A percentile compares a stretch with the other conserved stretches of the same genome.
Evolutionary conservation across 2,113 vertebrate species (phyloP).

Genomic region (Amphiprion percula): DNA sequence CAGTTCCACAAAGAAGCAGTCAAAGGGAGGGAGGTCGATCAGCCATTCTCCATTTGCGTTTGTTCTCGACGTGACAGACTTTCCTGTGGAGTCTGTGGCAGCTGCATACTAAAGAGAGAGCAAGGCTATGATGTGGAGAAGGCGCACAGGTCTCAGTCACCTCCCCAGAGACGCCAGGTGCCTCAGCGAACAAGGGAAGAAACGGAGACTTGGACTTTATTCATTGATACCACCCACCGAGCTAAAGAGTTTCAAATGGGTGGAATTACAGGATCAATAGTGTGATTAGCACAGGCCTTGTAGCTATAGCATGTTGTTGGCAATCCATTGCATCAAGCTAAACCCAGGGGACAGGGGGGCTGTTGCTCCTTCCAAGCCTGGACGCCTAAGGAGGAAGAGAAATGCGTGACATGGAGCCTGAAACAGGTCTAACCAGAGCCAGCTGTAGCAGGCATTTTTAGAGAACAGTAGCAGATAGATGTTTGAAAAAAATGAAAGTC

Average conservation of each 20-base stretch:
- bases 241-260: constrained; percentile 85
- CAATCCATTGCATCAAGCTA: constrained; percentile 80
- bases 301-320: constrained; percentile 82
- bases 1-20: constrained; percentile 49
- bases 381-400: constrained; percentile 38
- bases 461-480: neutral
- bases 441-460: neutral
- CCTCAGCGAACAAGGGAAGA: constrained; percentile 63
- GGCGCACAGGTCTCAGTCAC: constrained; percentile 70
- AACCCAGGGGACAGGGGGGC: constrained; percentile 64
- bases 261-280: constrained; percentile 85
- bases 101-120: constrained; percentile 76
- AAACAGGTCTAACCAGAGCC: constrained; percentile 15
- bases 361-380: constrained; percentile 48
- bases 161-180: constrained; percentile 71
- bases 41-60: constrained; percentile 69
- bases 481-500: neutral
- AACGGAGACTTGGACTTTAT: constrained; percentile 75
- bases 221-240: constrained; percentile 80
- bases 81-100: constrained; percentile 60
- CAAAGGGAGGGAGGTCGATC: constrained; percentile 62
- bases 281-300: constrained; percentile 87
- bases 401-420: constrained; percentile 36
- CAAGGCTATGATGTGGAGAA: constrained; percentile 60
- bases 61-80: constrained; percentile 64